Evolutionary conservation across 2,888 invertebrate genomes (phyloP), one percentile per base, ranked within the genome.

Genomic region (Cancer borealis): DNA sequence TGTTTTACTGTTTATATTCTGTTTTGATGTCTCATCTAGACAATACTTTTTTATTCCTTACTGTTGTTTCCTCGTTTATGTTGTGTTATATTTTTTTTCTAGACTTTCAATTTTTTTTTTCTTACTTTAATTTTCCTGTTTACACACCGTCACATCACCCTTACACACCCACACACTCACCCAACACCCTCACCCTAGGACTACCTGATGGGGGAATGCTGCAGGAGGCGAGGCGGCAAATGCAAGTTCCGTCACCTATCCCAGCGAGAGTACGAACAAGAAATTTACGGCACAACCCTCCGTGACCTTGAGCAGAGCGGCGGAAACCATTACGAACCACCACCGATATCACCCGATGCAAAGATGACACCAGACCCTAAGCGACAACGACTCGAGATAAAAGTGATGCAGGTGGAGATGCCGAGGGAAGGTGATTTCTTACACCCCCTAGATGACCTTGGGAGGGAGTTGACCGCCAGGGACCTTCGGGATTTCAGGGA

Each of bases 121-220:
- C 21, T n/a, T n/a, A 73, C 1, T n/a, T n/a, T 3, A 17, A 2
- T 73, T 5, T 4, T 4, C 5, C n/a, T 21, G 21, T 26, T 73
- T 26, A n/a, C 26, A 26, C 73, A 5, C 26, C 4, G 1, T 39
- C 39, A n/a, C n/a, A 21, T n/a, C n/a, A 21, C 4, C 3, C n/a
- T 4, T n/a, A n/a, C n/a, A 73, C 73, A 5, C 26, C 26, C 60
- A 26, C 73, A 26, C n/a, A 39, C 39, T 73, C 73, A 73, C 73
- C 73, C 66, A 73, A 8, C 4, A 4, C 66, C 66, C 66, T 73
- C 79, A 8, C 39, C 84, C 12, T 92, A 95, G 95, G 97, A 97
- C 95, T 97, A 97, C 96, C 96, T 97, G 93, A 97, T 97, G 96
- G 97, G 97, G 46, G 97, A 97, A 87, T 98, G 97, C 96, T 96